phyloP scores from a whole-genome alignment of 2,888 invertebrate genomes.

The Syrphus vitripennis region DNA sequence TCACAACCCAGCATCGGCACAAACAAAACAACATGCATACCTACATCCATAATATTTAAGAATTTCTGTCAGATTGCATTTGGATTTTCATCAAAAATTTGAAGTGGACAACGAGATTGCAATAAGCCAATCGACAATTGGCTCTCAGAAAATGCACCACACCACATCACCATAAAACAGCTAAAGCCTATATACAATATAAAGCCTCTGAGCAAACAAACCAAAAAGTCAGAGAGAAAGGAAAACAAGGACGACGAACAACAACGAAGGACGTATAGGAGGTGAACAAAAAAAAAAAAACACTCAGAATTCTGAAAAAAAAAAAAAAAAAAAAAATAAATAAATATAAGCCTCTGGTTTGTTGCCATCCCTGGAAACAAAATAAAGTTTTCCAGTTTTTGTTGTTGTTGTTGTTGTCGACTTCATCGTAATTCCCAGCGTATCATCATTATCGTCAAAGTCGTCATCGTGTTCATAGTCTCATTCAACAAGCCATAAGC shows the following conservation, averaged over 20 bases:
- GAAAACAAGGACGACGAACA: background rate
- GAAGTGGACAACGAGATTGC: slow-evolving; percentile 69
- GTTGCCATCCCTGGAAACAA: slow-evolving; percentile 47
- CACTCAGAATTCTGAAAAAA: background rate
- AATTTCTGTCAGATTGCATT: slow-evolving; percentile 55
- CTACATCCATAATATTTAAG: background rate
- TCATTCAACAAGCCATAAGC: slow-evolving; percentile 56
- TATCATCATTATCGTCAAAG: slow-evolving; percentile 45
- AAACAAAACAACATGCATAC: background rate
- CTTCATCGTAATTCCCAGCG: slow-evolving; percentile 50
- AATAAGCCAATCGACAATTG: slow-evolving; percentile 72
- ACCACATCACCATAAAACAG: no score
- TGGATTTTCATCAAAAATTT: slow-evolving; percentile 64
- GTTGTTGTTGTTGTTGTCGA: slow-evolving; percentile 31
- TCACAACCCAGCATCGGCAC: background rate
- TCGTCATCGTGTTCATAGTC: slow-evolving; percentile 61
- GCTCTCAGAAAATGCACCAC: slow-evolving; percentile 26
- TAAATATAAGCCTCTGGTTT: slow-evolving; percentile 45
- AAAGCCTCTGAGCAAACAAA: slow-evolving; percentile 17
- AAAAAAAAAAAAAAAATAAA: background rate
- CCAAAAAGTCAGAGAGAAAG: background rate
- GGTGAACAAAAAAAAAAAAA: slow-evolving; percentile 34
- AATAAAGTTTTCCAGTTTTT: slow-evolving; percentile 44
- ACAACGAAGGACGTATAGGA: background rate
- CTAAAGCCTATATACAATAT: background rate